Percentiles rank a stretch among this genome's conserved stretches.
Evolutionary conservation across 2,888 invertebrate species (phyloP).

Genomic region (Dryomyza anilis): DNA sequence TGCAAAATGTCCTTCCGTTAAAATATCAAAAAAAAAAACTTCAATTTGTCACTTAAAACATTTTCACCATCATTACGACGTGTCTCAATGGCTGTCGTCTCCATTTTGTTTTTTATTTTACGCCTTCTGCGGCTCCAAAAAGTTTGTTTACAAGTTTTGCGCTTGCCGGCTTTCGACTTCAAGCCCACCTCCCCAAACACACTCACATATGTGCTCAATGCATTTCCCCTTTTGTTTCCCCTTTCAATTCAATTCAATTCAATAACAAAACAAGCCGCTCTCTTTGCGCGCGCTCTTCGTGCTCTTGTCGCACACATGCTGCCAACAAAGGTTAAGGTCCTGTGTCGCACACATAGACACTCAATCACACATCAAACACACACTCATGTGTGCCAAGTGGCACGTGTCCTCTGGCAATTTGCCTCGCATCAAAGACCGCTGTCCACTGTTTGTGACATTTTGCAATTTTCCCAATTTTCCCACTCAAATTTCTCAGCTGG

Average conservation of each 20-base stretch:
- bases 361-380: background rate
- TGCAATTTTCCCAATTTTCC: constrained; percentile 6
- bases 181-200: background rate
- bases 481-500: constrained; percentile 36
- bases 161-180: background rate
- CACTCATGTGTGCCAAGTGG: background rate
- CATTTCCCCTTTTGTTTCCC: constrained; percentile 5
- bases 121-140: background rate
- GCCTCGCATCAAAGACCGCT: background rate
- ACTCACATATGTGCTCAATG: background rate
- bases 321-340: background rate
- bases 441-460: constrained; percentile 14
- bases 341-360: constrained; percentile 24
- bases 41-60: too few species aligned
- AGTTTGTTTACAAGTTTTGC: constrained; percentile 25
- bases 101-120: constrained; percentile 28
- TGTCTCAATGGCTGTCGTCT: constrained; percentile 45
- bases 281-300: background rate
- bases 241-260: too few species aligned
- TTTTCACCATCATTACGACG: constrained; percentile 40
- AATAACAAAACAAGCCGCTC: too few species aligned
- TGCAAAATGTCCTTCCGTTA: background rate
- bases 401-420: constrained; percentile 4
- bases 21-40: too few species aligned
- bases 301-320: background rate